phyloP scores from a whole-genome alignment of 1,140 invertebrate species.

The Magallana angulata region DNA sequence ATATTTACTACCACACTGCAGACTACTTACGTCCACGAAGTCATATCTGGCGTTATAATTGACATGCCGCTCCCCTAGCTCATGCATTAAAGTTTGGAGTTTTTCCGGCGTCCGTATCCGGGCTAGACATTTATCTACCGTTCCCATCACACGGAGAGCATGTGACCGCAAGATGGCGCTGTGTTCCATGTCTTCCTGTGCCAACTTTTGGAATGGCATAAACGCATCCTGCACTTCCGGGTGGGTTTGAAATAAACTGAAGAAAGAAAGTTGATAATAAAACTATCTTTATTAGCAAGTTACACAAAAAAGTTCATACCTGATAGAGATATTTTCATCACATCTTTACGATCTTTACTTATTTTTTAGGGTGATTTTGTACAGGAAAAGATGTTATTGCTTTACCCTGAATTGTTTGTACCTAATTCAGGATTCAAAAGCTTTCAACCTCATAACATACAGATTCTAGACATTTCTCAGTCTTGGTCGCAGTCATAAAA shows the following conservation, averaged over 20 bases:
- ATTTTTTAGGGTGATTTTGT: too few species aligned
- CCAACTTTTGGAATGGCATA: conserved; percentile 81
- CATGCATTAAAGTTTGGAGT: conserved; percentile 80
- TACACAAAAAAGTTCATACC: too few species aligned
- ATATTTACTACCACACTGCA: background rate
- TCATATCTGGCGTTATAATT: conserved; percentile 82
- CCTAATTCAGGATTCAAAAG: too few species aligned
- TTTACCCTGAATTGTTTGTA: too few species aligned
- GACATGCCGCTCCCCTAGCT: conserved; percentile 81
- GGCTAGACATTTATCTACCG: conserved; percentile 82
- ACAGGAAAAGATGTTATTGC: too few species aligned
- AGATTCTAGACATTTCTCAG: too few species aligned
- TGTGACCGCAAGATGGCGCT: conserved; percentile 75
- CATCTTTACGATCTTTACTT: too few species aligned
- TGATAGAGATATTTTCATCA: too few species aligned
- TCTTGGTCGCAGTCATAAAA: too few species aligned
- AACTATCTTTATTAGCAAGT: too few species aligned
- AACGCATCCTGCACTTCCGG: conserved; percentile 75
- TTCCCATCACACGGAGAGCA: conserved; percentile 81
- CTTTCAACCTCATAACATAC: too few species aligned
- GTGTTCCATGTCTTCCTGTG: conserved; percentile 80
- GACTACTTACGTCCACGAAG: conserved; percentile 82
- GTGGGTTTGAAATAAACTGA: conserved; percentile 52
- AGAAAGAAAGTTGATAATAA: background rate
- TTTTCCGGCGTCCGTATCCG: conserved; percentile 82